Conservation (phyloP, 2,113 vertebrate species). For the Myotis brandtii region DNA sequence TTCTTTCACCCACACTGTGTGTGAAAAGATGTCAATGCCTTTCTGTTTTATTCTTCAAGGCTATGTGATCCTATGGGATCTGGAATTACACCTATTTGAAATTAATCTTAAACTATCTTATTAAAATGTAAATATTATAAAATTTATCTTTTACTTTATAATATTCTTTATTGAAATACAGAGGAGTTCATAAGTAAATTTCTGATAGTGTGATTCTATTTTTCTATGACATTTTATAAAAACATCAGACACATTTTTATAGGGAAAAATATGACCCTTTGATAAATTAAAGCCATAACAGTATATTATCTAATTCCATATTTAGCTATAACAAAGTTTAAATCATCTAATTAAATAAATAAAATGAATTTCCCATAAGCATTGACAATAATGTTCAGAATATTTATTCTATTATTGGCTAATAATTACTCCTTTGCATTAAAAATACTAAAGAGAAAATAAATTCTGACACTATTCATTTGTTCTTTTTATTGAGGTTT, state of each 20-base stretch:
- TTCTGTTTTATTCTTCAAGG: slow-evolving; percentile 29
- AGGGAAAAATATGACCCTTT: neutral
- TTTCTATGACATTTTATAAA: slow-evolving; percentile 51
- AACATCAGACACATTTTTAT: neutral
- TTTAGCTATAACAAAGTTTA: neutral
- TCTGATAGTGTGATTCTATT: neutral
- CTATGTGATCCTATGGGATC: neutral
- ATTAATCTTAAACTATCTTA: neutral
- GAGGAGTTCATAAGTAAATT: neutral
- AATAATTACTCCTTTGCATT: neutral
- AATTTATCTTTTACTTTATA: neutral
- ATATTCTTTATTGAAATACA: slow-evolving; percentile 36
- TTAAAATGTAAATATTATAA: neutral
- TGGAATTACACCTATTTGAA: neutral
- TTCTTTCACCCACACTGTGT: neutral
- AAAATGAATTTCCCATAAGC: neutral
- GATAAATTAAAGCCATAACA: slow-evolving; percentile 4
- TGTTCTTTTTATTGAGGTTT: neutral
- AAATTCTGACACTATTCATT: neutral
- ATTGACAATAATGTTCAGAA: neutral
- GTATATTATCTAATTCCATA: neutral
- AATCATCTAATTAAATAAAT: slow-evolving; percentile 3
- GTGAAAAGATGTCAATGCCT: neutral
- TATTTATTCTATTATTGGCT: neutral
- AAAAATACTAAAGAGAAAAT: neutral